A percentile compares a stretch with the other conserved stretches of the same genome.
These are phyloP conservation scores for Epinephelus coioides DNA, from an alignment of 2,797 vertebrate genomes.

Conservation along the genomic window DNA sequence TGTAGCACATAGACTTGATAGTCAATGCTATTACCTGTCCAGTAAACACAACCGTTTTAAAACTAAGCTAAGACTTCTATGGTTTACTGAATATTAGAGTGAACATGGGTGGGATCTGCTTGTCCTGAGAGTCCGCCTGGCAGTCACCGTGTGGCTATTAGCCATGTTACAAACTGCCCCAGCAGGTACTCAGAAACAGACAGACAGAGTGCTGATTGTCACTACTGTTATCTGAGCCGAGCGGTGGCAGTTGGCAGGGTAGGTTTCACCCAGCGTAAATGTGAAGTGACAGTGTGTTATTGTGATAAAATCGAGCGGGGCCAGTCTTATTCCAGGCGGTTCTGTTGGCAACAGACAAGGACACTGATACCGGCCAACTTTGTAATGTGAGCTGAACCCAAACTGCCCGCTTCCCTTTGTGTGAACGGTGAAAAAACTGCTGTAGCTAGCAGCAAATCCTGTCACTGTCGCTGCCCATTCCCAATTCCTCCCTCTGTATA, in stretches of 20 bases:
- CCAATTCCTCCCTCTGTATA: slow-evolving; percentile 3
- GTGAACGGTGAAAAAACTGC: slow-evolving; percentile 47
- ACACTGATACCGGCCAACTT: slow-evolving; percentile 44
- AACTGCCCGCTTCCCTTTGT: slow-evolving; percentile 55
- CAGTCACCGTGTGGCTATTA: slow-evolving; percentile 35
- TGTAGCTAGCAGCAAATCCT: slow-evolving; percentile 40
- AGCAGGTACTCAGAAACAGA: slow-evolving; percentile 56
- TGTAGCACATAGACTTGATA: background rate
- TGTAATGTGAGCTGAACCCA: slow-evolving; percentile 62
- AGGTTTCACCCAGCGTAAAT: slow-evolving; percentile 57
- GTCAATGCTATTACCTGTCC: background rate
- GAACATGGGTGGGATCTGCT: slow-evolving; percentile 20
- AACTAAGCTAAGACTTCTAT: background rate
- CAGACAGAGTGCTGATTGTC: slow-evolving; percentile 64
- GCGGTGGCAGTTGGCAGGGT: slow-evolving; percentile 68
- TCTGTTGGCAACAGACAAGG: slow-evolving; percentile 53
- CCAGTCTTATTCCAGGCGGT: slow-evolving; percentile 45
- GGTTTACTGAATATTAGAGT: slow-evolving; percentile 21
- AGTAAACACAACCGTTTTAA: background rate
- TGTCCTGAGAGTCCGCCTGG: slow-evolving; percentile 43
- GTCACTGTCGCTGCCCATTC: background rate
- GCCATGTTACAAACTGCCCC: slow-evolving; percentile 55
- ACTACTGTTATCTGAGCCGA: slow-evolving; percentile 64
- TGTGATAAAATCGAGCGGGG: slow-evolving; percentile 65
- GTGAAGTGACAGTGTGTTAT: slow-evolving; percentile 69